Conservation (phyloP, 2,113 vertebrate genomes). For the Oxyruncus cristatus region DNA sequence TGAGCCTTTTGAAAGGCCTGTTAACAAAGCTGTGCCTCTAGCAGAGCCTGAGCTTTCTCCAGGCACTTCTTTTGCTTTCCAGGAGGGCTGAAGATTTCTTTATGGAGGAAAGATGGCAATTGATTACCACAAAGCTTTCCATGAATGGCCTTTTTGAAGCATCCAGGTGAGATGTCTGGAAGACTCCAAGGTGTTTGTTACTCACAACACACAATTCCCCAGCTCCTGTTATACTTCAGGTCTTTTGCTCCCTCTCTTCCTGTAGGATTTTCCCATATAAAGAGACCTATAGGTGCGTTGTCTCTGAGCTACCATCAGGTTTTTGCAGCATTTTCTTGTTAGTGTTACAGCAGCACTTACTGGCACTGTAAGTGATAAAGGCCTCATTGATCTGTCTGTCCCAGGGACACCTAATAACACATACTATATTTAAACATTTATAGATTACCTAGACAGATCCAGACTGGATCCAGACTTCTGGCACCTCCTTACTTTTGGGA, state of each 20-base stretch:
- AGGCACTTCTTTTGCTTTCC: background rate
- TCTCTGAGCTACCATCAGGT: background rate
- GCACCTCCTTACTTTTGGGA: background rate
- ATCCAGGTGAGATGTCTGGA: background rate
- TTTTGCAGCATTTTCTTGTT: background rate
- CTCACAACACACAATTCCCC: fast-evolving
- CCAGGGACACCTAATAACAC: background rate
- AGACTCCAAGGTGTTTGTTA: background rate
- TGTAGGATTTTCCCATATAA: background rate
- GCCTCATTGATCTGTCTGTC: background rate
- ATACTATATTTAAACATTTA: background rate
- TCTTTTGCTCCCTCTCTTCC: background rate
- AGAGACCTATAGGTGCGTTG: background rate
- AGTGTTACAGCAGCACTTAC: background rate
- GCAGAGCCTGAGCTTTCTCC: background rate
- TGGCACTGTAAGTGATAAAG: background rate
- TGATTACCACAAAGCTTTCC: background rate
- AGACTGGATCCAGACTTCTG: background rate
- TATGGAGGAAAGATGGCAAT: background rate
- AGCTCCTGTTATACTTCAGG: background rate
- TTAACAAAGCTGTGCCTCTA: background rate
- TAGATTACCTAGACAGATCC: background rate
- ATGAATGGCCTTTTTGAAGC: background rate
- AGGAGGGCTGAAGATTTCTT: background rate
- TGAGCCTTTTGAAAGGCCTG: background rate